A percentile compares a stretch with the other conserved stretches of the same genome.
These are phyloP conservation scores for Drosophila tsacasi DNA, from an alignment of 1,140 invertebrate genomes.

Conservation along the genomic window DNA sequence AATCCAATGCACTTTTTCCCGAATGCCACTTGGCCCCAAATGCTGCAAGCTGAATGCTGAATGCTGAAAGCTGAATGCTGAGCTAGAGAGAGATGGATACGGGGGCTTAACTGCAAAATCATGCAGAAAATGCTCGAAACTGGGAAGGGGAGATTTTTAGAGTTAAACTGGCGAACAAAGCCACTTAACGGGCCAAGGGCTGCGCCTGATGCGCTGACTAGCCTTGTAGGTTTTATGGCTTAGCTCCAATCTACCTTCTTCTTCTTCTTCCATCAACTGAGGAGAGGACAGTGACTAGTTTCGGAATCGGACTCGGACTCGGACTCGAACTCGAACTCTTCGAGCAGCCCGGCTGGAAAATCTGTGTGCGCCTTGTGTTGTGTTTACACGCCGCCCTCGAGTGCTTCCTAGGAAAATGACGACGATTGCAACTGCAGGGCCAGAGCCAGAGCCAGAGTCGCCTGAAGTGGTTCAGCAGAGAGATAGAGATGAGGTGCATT, in stretches of 20 bases:
- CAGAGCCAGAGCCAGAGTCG: slow-evolving; percentile 4
- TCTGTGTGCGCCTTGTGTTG: slow-evolving; percentile 52
- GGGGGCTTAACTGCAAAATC: slow-evolving; percentile 71
- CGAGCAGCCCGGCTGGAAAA: slow-evolving; percentile 33
- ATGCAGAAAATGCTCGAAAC: slow-evolving; percentile 66
- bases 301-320: neutral
- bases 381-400: slow-evolving; percentile 72
- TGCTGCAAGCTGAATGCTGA: slow-evolving; percentile 1
- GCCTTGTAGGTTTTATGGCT: slow-evolving; percentile 61
- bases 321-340: neutral
- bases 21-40: slow-evolving; percentile 46
- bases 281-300: neutral
- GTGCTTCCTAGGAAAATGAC: slow-evolving; percentile 82
- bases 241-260: slow-evolving; percentile 18
- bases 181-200: slow-evolving; percentile 67
- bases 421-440: slow-evolving; percentile 46
- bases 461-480: slow-evolving; percentile 58
- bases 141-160: neutral
- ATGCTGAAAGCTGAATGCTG: slow-evolving; percentile 16
- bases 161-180: slow-evolving; percentile 65
- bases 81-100: neutral
- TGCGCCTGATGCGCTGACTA: slow-evolving; percentile 65
- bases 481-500: slow-evolving; percentile 45
- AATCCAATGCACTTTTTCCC: slow-evolving; percentile 32
- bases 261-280: neutral